Conservation (phyloP, 2,888 invertebrate species). For the Elegia similella region DNA sequence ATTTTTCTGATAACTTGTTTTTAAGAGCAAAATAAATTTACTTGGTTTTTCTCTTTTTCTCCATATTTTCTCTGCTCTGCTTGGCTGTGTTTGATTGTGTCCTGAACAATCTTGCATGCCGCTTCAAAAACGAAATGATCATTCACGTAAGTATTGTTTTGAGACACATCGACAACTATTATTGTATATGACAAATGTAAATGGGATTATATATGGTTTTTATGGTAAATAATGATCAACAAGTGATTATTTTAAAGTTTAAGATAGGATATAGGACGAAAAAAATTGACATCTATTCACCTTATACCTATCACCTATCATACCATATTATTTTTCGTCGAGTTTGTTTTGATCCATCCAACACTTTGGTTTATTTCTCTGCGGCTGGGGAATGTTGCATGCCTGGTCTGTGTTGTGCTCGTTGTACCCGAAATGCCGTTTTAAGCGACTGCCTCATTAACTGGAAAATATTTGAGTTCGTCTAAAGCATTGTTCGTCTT, state of each 20-base stretch:
- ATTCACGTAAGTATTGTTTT: slow-evolving; percentile 89
- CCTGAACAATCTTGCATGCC: slow-evolving; percentile 89
- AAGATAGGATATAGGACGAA: slow-evolving; percentile 31
- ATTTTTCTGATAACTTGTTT: slow-evolving; percentile 77
- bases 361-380: slow-evolving; percentile 68
- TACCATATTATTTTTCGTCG: slow-evolving; percentile 54
- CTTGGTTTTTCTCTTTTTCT: slow-evolving; percentile 89
- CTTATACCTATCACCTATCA: slow-evolving; percentile 68
- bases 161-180: slow-evolving; percentile 72
- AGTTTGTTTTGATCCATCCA: slow-evolving; percentile 70
- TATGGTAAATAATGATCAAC: slow-evolving; percentile 21
- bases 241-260: background rate
- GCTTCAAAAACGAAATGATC: slow-evolving; percentile 87
- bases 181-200: slow-evolving; percentile 19
- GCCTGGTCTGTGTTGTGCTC: slow-evolving; percentile 51
- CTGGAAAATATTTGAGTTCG: background rate
- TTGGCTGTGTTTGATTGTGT: slow-evolving; percentile 92
- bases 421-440: slow-evolving; percentile 49
- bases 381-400: slow-evolving; percentile 82
- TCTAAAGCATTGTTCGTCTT: background rate
- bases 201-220: background rate
- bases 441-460: slow-evolving; percentile 25
- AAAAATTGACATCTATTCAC: slow-evolving; percentile 44
- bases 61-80: slow-evolving; percentile 91
- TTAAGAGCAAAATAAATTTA: slow-evolving; percentile 84